Percentiles rank a stretch among this genome's conserved stretches.
Conservation (phyloP, 1,140 invertebrate genomes). For the Phocides pigmalion region DNA sequence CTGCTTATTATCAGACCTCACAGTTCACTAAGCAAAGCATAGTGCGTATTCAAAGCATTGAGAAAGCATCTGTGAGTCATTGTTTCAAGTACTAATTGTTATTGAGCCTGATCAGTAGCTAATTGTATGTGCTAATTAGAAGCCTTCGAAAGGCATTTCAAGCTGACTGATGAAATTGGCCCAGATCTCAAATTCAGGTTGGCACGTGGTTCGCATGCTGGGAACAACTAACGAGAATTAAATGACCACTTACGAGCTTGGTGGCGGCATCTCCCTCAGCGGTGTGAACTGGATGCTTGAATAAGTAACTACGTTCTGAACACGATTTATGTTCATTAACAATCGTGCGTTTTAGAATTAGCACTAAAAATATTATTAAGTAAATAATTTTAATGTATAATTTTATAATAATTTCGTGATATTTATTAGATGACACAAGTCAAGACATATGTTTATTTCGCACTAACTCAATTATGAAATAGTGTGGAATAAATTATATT, state of each 20-base stretch:
- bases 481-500: no score
- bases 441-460: no score
- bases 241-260: constrained; percentile 13
- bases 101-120: constrained; percentile 37
- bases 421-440: no score
- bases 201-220: background rate
- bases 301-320: background rate
- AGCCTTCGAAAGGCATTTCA: constrained; percentile 31
- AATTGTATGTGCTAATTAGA: constrained; percentile 35
- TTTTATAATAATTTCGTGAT: background rate
- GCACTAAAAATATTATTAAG: background rate
- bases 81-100: constrained; percentile 40
- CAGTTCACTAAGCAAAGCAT: constrained; percentile 21
- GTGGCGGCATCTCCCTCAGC: background rate
- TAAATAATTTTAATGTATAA: background rate
- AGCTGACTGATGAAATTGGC: constrained; percentile 12
- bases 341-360: background rate
- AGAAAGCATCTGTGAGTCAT: constrained; percentile 22
- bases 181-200: constrained; percentile 11
- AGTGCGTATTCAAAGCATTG: constrained; percentile 1
- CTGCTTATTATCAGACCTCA: constrained; percentile 11
- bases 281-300: constrained; percentile 2
- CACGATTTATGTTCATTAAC: constrained; percentile 1
- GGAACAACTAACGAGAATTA: constrained; percentile 1
- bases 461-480: no score